Percentiles rank a stretch among this genome's conserved stretches.
Evolutionary conservation across 2,113 vertebrate species (phyloP).

Genomic region (Pygoscelis antarcticus): DNA sequence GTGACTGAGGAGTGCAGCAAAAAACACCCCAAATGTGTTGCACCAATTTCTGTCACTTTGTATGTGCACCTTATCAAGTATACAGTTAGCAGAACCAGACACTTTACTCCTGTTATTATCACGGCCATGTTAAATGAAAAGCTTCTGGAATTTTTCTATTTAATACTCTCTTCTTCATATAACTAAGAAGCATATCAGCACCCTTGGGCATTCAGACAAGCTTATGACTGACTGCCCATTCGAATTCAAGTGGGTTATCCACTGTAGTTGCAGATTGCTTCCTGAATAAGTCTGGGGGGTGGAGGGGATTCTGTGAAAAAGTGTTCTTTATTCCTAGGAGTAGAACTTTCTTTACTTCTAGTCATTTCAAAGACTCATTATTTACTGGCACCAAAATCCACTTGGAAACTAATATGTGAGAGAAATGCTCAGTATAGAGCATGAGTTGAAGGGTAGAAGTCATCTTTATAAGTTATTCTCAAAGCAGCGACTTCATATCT

Average conservation of each 20-base stretch:
- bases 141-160: background rate
- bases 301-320: background rate
- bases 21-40: background rate
- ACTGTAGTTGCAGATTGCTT: background rate
- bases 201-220: background rate
- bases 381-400: slow-evolving; percentile 7
- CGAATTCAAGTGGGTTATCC: background rate
- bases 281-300: background rate
- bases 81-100: background rate
- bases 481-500: background rate
- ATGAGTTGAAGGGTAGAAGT: slow-evolving; percentile 10
- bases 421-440: background rate
- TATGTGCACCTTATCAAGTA: background rate
- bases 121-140: background rate
- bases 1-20: background rate
- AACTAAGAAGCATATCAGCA: background rate
- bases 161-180: background rate
- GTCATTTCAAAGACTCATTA: slow-evolving; percentile 25
- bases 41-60: background rate
- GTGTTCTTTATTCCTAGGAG: background rate
- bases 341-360: background rate
- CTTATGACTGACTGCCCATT: background rate
- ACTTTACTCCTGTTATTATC: background rate
- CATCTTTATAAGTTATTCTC: slow-evolving; percentile 19
- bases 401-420: slow-evolving; percentile 1